Evolutionary conservation across 2,888 invertebrate genomes (phyloP).

Genomic region (Eupsilia transversa): DNA sequence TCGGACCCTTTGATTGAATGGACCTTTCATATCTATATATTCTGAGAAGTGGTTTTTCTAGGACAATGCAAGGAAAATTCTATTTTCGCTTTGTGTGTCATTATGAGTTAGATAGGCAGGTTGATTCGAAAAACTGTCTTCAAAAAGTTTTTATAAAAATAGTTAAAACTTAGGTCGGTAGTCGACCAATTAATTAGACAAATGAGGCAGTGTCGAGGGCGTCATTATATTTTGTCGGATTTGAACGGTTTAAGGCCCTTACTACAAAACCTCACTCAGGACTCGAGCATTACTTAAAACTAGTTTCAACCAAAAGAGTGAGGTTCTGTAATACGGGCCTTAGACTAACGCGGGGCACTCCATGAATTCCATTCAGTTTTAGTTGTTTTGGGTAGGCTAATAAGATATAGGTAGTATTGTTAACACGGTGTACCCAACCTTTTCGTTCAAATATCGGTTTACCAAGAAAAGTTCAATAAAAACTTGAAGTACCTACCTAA

Average conservation of each 20-base stretch:
- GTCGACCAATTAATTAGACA: not conserved
- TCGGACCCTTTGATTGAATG: constrained; percentile 68
- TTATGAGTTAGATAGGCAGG: not conserved
- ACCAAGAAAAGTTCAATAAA: constrained; percentile 3
- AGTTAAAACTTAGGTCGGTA: not conserved
- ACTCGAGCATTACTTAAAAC: too few relatives aligned
- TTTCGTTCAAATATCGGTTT: constrained; percentile 2
- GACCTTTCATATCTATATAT: constrained; percentile 58
- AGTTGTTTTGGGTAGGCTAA: too few relatives aligned
- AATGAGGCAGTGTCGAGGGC: not conserved
- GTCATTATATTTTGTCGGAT: not conserved
- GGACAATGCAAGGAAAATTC: constrained; percentile 53
- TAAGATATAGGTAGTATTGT: not conserved
- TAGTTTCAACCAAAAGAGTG: too few relatives aligned
- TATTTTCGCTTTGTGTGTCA: constrained; percentile 26
- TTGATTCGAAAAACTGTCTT: not conserved
- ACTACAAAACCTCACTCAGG: too few relatives aligned
- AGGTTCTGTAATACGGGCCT: too few relatives aligned
- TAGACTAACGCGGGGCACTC: not conserved
- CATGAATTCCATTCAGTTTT: not conserved
- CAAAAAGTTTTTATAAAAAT: not conserved
- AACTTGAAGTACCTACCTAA: constrained; percentile 15
- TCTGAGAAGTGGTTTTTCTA: constrained; percentile 38
- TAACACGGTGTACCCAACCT: not conserved
- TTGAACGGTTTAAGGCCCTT: too few relatives aligned